Evolutionary conservation across 2,797 vertebrate species (phyloP).

Genomic region (Thaleichthys pacificus): DNA sequence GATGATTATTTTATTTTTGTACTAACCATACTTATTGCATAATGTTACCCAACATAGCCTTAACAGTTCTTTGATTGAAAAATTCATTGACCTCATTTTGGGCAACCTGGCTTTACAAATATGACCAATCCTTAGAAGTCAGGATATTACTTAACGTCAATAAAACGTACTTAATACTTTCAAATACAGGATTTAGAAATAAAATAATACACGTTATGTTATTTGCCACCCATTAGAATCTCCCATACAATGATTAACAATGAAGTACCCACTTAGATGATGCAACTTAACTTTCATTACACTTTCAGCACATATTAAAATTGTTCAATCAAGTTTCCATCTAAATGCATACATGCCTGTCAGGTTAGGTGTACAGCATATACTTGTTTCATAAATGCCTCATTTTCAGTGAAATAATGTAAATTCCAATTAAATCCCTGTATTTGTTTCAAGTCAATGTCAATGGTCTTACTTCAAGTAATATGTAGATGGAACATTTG

Average conservation of each 20-base stretch:
- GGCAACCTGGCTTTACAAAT: slow-evolving; percentile 31
- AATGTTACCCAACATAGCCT: slow-evolving; percentile 62
- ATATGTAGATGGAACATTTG: slow-evolving; percentile 85
- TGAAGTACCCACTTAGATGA: slow-evolving; percentile 34
- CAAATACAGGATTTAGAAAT: neutral
- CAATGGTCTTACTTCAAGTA: slow-evolving; percentile 83
- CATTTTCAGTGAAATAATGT: slow-evolving; percentile 78
- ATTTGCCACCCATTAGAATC: neutral
- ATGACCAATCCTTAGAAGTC: neutral
- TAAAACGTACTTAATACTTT: neutral
- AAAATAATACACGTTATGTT: neutral
- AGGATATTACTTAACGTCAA: neutral
- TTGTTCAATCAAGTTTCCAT: slow-evolving; percentile 33
- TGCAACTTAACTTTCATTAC: slow-evolving; percentile 71
- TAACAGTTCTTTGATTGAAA: slow-evolving; percentile 52
- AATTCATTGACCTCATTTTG: slow-evolving; percentile 33
- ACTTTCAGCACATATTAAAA: slow-evolving; percentile 30
- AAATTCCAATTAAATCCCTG: slow-evolving; percentile 83
- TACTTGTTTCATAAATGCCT: slow-evolving; percentile 65
- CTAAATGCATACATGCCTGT: slow-evolving; percentile 69
- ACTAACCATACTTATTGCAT: slow-evolving; percentile 36
- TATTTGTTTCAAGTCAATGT: slow-evolving; percentile 88
- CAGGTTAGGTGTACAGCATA: slow-evolving; percentile 62
- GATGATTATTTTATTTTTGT: slow-evolving; percentile 30
- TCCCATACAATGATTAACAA: neutral